A percentile compares a stretch with the other conserved stretches of the same genome.
Evolutionary conservation across 2,888 invertebrate species (phyloP).

Genomic region (Sphaerophoria taeniata): DNA sequence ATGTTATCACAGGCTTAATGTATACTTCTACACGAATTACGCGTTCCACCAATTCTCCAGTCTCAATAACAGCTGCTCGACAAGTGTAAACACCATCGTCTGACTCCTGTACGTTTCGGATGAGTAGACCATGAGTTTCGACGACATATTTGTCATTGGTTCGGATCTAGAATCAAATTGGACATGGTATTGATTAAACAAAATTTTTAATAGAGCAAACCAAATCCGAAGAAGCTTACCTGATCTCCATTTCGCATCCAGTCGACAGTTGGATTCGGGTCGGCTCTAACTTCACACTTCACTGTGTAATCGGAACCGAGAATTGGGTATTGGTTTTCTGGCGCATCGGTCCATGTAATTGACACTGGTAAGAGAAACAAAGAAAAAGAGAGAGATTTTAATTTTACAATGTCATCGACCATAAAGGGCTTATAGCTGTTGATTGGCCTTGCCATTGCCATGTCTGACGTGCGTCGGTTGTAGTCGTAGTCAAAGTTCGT

Average conservation of each 20-base stretch:
- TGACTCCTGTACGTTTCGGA: conserved; percentile 90
- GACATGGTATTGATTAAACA: neutral
- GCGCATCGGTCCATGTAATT: conserved; percentile 94
- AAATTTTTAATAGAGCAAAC: conserved; percentile 9
- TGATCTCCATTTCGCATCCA: conserved; percentile 92
- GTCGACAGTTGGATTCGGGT: conserved; percentile 92
- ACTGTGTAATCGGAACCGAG: conserved; percentile 90
- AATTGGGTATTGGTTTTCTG: conserved; percentile 91
- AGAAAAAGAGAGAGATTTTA: conserved; percentile 15
- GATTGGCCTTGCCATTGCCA: neutral
- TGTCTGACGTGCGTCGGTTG: neutral
- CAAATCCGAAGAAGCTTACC: conserved; percentile 82
- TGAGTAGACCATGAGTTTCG: conserved; percentile 89
- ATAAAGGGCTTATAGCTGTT: conserved; percentile 15
- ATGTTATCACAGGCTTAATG: conserved; percentile 88
- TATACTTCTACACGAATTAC: conserved; percentile 92
- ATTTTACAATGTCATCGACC: conserved; percentile 37
- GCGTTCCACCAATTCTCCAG: conserved; percentile 90
- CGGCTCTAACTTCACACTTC: conserved; percentile 92
- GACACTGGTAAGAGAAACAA: conserved; percentile 85
- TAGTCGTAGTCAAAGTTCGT: too few relatives aligned
- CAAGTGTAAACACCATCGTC: conserved; percentile 95
- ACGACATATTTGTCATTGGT: conserved; percentile 89
- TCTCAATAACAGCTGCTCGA: conserved; percentile 91
- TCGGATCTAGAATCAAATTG: conserved; percentile 83